These are phyloP conservation scores for Odontomachus brunneus DNA, from an alignment of 1,140 invertebrate species.

Conservation along the genomic window DNA sequence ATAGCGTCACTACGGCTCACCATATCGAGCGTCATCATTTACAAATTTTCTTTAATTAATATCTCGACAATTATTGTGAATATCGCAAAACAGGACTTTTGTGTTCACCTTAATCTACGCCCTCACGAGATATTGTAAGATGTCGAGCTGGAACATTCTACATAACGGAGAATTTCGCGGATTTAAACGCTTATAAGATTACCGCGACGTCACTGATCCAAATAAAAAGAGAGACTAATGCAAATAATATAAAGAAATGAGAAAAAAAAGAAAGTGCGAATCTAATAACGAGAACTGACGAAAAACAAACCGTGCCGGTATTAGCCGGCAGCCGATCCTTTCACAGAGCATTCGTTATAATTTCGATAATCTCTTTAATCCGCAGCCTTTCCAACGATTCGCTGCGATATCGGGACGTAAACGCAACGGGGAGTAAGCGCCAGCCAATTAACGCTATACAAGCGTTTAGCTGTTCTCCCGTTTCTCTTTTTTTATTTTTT, in stretches of 20 bases:
- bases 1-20: too few relatives aligned
- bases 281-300: neutral
- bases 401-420: neutral
- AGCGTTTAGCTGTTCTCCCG: neutral
- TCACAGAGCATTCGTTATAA: neutral
- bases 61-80: too few relatives aligned
- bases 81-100: too few relatives aligned
- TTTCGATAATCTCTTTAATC: conserved; percentile 33
- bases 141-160: too few relatives aligned
- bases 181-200: too few relatives aligned
- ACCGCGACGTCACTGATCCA: neutral
- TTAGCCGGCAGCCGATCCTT: neutral
- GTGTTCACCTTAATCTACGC: too few relatives aligned
- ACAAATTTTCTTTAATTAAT: too few relatives aligned
- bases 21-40: too few relatives aligned
- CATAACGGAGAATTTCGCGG: too few relatives aligned
- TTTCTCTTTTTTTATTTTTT: neutral
- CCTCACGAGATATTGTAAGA: too few relatives aligned
- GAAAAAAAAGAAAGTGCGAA: neutral
- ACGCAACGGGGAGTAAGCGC: neutral
- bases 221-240: neutral
- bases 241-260: conserved; percentile 2
- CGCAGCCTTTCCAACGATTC: neutral
- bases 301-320: neutral
- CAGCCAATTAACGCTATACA: conserved; percentile 41